Percentiles rank a stretch among this genome's conserved stretches.
Conservation (phyloP, 2,113 vertebrate species). For the Ptychochromis oligacanthus region DNA sequence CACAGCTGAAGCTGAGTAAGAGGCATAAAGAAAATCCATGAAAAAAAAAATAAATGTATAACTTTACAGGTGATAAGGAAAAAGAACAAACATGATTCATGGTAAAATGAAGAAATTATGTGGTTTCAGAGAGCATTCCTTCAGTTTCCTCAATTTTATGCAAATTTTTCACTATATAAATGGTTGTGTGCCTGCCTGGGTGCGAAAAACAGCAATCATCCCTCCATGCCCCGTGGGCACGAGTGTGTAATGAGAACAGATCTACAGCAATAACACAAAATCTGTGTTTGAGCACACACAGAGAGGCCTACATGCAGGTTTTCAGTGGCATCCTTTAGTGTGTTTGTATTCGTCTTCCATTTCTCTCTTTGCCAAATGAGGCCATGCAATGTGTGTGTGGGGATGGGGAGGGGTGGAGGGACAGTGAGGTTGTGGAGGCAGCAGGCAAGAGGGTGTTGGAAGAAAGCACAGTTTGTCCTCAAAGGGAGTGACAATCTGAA, state of each 20-base stretch:
- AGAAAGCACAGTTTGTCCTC: constrained; percentile 40
- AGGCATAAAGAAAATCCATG: neutral
- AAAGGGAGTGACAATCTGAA: constrained; percentile 37
- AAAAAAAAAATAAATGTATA: neutral
- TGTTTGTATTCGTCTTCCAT: constrained; percentile 35
- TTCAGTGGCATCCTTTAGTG: constrained; percentile 5
- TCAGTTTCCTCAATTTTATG: constrained; percentile 53
- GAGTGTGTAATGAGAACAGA: constrained; percentile 72
- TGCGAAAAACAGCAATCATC: constrained; percentile 63
- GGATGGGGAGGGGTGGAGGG: neutral
- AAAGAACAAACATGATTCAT: neutral
- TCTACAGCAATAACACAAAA: constrained; percentile 62
- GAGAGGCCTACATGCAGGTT: constrained; percentile 30
- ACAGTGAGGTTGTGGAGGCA: neutral
- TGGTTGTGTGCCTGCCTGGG: constrained; percentile 50
- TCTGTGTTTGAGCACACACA: constrained; percentile 31
- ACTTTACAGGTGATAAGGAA: neutral
- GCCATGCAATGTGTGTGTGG: constrained; percentile 42
- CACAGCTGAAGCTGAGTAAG: neutral
- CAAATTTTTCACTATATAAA: constrained; percentile 55
- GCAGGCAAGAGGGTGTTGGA: constrained; percentile 2
- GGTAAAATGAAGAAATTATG: neutral
- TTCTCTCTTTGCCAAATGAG: constrained; percentile 58
- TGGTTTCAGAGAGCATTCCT: constrained; percentile 13
- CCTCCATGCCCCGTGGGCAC: constrained; percentile 52